A percentile compares a stretch with the other conserved stretches of the same genome.
phyloP scores from a whole-genome alignment of 1,140 invertebrate species.

The Bombus turneri region DNA sequence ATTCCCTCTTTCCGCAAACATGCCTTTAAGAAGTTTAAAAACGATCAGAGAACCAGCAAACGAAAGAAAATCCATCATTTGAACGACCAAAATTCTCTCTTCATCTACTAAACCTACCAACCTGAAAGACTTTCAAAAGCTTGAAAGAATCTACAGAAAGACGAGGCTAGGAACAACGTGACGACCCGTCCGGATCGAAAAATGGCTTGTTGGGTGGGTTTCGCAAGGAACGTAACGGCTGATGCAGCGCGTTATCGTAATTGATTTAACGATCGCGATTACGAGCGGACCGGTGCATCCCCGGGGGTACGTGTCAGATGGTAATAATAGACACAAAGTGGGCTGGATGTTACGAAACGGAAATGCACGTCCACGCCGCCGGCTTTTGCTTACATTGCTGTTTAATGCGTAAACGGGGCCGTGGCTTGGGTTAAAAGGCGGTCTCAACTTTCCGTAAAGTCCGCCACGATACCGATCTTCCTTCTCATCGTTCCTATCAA shows the following conservation, averaged over 20 bases:
- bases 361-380: constrained; percentile 58
- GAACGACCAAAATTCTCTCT: too few species aligned
- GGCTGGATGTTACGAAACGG: constrained; percentile 66
- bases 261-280: constrained; percentile 62
- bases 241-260: constrained; percentile 47
- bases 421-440: constrained; percentile 25
- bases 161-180: neutral
- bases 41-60: too few species aligned
- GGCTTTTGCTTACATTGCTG: constrained; percentile 61
- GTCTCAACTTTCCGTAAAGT: neutral
- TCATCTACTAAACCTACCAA: neutral
- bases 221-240: neutral
- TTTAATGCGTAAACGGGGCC: constrained; percentile 61
- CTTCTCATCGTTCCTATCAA: neutral
- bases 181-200: neutral
- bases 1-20: too few species aligned
- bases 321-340: constrained; percentile 66
- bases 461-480: constrained; percentile 10
- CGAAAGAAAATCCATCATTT: too few species aligned
- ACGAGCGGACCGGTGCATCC: constrained; percentile 30
- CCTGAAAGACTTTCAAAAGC: too few species aligned
- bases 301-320: constrained; percentile 50
- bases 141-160: neutral
- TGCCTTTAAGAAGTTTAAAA: too few species aligned
- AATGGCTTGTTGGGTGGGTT: neutral